Percentiles rank a stretch among this genome's conserved stretches.
Evolutionary conservation across 23 tunicate genomes (phyloP).

Genomic region (Aplidium turbinatum): DNA sequence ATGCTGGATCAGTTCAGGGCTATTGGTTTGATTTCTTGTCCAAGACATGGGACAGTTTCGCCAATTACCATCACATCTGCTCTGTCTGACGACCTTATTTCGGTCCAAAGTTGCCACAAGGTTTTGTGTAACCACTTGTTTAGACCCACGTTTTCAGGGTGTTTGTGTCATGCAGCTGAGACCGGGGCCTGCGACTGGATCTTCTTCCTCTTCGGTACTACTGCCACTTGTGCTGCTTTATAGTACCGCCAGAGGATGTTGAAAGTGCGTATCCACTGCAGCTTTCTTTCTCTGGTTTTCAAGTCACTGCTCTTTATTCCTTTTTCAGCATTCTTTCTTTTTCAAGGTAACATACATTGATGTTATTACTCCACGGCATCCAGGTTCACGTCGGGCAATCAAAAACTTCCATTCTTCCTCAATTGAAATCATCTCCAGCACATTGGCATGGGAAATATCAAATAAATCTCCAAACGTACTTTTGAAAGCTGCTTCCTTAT

Average conservation of each 20-base stretch:
- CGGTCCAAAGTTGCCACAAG: conserved; percentile 30
- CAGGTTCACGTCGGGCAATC: too few species aligned
- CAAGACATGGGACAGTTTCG: conserved; percentile 21
- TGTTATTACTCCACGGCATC: conserved; percentile 24
- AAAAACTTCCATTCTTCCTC: too few species aligned
- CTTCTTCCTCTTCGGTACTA: conserved; percentile 8
- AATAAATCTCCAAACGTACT: too few species aligned
- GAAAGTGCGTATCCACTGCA: too few species aligned
- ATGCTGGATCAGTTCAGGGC: conserved; percentile 24
- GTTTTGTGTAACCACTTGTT: conserved; percentile 26
- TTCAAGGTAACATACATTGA: not conserved
- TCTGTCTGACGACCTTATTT: conserved; percentile 26
- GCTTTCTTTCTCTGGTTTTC: too few species aligned
- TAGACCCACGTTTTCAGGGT: conserved; percentile 10
- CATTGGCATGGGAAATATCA: too few species aligned
- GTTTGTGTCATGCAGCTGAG: conserved; percentile 15
- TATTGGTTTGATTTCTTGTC: conserved; percentile 28
- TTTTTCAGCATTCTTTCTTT: too few species aligned
- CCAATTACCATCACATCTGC: conserved; percentile 33
- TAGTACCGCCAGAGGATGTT: conserved; percentile 21
- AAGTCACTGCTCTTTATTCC: too few species aligned
- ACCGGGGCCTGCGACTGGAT: conserved; percentile 6
- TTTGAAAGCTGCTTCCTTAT: not conserved
- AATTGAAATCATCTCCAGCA: too few species aligned
- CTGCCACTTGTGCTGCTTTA: conserved; percentile 10